Conservation (phyloP, 2,113 vertebrate species). For the Ptilonorhynchus violaceus region DNA sequence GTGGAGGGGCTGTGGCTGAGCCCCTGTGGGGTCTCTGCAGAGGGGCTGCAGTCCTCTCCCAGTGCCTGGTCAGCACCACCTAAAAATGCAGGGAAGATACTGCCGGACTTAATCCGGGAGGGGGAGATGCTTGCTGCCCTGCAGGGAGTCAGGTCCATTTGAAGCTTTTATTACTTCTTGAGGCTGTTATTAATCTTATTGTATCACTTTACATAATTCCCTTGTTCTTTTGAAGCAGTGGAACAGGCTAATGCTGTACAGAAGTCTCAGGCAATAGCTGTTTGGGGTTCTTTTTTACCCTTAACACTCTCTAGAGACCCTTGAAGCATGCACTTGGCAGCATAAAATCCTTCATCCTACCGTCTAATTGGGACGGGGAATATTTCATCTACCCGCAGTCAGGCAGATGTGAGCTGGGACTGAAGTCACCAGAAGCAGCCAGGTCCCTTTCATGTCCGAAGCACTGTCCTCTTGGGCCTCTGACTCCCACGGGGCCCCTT, state of each 20-base stretch:
- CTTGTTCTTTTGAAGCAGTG: background rate
- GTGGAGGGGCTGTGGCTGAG: background rate
- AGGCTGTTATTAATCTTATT: slow-evolving; percentile 20
- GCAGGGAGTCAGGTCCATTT: background rate
- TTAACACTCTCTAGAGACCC: background rate
- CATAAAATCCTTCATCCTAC: background rate
- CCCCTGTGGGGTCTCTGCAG: background rate
- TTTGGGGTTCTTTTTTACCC: background rate
- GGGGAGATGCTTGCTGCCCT: background rate
- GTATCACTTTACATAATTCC: background rate
- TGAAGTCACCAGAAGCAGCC: slow-evolving; percentile 7
- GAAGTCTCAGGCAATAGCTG: background rate
- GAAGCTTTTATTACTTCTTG: slow-evolving; percentile 15
- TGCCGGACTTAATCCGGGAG: background rate
- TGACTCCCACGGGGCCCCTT: background rate
- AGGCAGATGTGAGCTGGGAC: background rate
- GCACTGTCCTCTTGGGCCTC: background rate
- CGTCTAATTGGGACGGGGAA: background rate
- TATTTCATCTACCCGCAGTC: background rate
- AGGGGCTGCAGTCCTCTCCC: background rate
- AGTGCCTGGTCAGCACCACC: background rate
- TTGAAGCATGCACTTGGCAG: background rate
- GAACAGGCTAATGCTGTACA: background rate
- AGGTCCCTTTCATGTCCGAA: slow-evolving; percentile 28
- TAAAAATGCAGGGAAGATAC: background rate